Evolutionary conservation across 92 coral and sea anemone species (phyloP), one percentile per base, ranked within the genome.

Genomic region (Parazoanthus atlanticus): DNA sequence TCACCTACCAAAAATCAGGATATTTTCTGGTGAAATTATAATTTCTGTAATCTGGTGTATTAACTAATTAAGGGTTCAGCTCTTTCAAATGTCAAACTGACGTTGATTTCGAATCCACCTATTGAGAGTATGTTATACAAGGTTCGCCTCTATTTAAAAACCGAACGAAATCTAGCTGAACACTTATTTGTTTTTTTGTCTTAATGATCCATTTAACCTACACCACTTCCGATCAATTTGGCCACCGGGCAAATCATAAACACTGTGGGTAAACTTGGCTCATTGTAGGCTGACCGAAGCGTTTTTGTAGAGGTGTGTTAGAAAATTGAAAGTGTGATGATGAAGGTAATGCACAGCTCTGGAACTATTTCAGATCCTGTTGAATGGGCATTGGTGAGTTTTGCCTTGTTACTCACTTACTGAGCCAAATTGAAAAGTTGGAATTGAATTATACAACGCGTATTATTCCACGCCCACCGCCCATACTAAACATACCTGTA

Each of bases 211-310:
- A 75, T 36, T 33, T 33, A 75, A 75, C 79, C 17, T 75, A 36
- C n/a, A 75, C 6, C 0, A 10, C 52, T 75, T 23, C 30, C 17
- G 79, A 75, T 75, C n/a, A 75, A 19, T 75, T 36, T 36, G 43
- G 79, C 79, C 79, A 75, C 79, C 79, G 43, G 79, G 15, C 49
- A 36, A 32, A 36, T 12, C 29, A 75, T 75, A 75, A 75, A 75
- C 79, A 74, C 29, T 17, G 78, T 74, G 49, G 3, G 13, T 21
- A 74, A 74, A 36, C 46, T 33, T 8, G 11, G 11, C 49, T 46
- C 4, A 2, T 36, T 36, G 6, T 46, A 5, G 69, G 17, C 21
- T 19, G 11, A 56, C 65, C 4, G 65, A 61, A 23, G 8, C 69
- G 69, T 61, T 61, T 21, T 61, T 19, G 69, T 19, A 25, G 69